A percentile compares a stretch with the other conserved stretches of the same genome.
Evolutionary conservation across 1,140 invertebrate species (phyloP).

Genomic region (Macrobrachium rosenbergii): DNA sequence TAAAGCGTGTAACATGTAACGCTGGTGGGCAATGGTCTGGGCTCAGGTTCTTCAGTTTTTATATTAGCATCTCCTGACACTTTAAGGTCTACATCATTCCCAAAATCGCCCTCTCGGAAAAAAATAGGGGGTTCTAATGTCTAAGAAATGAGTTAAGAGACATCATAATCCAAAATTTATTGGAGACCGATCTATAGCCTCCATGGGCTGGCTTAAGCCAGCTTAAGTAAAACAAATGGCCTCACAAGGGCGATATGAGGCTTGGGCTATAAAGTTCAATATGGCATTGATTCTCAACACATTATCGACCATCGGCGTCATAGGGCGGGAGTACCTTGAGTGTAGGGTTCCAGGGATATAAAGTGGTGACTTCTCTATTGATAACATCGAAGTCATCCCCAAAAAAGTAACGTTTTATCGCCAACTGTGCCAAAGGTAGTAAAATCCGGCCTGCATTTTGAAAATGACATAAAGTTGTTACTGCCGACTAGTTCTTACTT

Average conservation of each 20-base stretch:
- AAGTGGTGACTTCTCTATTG: conserved; percentile 31
- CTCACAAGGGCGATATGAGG: neutral
- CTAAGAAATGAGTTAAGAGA: conserved; percentile 34
- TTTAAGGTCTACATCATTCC: conserved; percentile 18
- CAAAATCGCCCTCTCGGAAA: neutral
- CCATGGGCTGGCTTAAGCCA: neutral
- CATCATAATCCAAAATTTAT: conserved; percentile 53
- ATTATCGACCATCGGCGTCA: conserved; percentile 11
- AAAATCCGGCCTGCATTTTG: conserved; percentile 53
- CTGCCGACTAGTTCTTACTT: conserved; percentile 39
- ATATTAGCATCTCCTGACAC: conserved; percentile 42
- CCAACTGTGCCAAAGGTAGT: conserved; percentile 39
- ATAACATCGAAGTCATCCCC: conserved; percentile 45
- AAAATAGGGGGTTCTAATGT: conserved; percentile 2
- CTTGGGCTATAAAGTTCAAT: neutral
- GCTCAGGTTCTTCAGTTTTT: conserved; percentile 24
- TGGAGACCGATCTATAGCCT: conserved; percentile 28
- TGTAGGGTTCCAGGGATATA: neutral
- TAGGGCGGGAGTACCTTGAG: neutral
- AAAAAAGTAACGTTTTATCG: conserved; percentile 44
- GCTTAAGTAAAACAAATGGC: conserved; percentile 26
- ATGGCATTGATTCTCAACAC: neutral
- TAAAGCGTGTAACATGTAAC: conserved; percentile 2
- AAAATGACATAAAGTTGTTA: conserved; percentile 57
- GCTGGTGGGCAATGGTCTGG: neutral